Evolutionary conservation across 2,113 vertebrate genomes (phyloP), one percentile per base, ranked within the genome.

Genomic region (Melanerpes formicivorus): DNA sequence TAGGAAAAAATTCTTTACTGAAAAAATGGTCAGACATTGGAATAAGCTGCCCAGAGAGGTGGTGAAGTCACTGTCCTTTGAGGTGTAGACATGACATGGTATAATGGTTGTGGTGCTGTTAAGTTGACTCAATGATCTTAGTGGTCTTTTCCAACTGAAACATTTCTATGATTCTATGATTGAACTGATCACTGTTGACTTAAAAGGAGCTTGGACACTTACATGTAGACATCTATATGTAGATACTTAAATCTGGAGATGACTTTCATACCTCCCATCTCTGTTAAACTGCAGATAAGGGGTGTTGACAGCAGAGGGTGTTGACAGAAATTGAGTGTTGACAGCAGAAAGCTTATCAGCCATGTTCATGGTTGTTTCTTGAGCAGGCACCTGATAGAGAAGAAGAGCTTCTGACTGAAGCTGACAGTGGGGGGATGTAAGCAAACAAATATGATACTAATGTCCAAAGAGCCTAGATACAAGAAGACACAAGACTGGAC

Each of bases 221-320:
- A 70, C 46, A 19, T 17, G 52, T 23, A 83, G 67, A 66, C 34
- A 59, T 71, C 72, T 80, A 77, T 60, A 77, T 32, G 29, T 64
- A 84, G 55, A 27, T 91, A 12, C 32, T 71, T 74, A 40, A 82
- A 87, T 83, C 32, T 85, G 67, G 67, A 96, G n/a, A 54, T 77
- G 29, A 90, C 59, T 87, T 60, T 37, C 37, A 64, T 56, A 37
- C 46, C 56, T 95, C 91, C 60, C 17, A 3, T 42, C 56, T 77
- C 67, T 80, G 60, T 79, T 82, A 84, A 89, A 87, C 29, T 59
- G 82, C n/a, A 90, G 72, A 73, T 73, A 84, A 94, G 92, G 44
- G 56, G 72, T 89, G 84, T 92, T 91, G 91, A 95, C 71, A 84
- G 90, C 17, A 76, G 84, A 87, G 18, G 72, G 75, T 90, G 91